Evolutionary conservation across 1,140 invertebrate genomes (phyloP).

Genomic region (Atta colombica): DNA sequence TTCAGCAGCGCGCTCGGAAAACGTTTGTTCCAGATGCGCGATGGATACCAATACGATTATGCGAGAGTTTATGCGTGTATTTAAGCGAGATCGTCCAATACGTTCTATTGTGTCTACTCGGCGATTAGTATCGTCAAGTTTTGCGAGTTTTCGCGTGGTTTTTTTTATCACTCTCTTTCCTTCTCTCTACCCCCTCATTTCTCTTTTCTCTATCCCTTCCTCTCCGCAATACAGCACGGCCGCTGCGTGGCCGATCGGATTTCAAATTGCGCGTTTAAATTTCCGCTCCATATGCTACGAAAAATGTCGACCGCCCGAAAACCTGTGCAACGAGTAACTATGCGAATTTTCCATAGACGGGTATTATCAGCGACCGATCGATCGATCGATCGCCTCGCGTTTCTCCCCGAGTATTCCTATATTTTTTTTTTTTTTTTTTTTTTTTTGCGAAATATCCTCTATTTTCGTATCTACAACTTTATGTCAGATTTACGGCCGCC

Average conservation of each 20-base stretch:
- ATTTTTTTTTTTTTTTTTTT: neutral
- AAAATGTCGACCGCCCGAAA: constrained; percentile 49
- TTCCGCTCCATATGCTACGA: constrained; percentile 48
- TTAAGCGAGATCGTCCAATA: constrained; percentile 7
- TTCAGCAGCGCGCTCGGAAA: neutral
- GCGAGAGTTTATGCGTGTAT: constrained; percentile 27
- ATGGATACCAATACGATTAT: constrained; percentile 26
- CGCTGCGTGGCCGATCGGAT: constrained; percentile 42
- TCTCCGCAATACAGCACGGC: neutral
- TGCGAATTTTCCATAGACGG: constrained; percentile 32
- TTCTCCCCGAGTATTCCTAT: neutral
- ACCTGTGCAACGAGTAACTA: constrained; percentile 44
- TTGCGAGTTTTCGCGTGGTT: neutral
- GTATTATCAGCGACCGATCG: constrained; percentile 47
- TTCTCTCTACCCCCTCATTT: neutral
- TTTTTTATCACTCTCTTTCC: constrained; percentile 12
- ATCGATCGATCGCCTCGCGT: constrained; percentile 3
- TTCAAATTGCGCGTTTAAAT: constrained; percentile 62
- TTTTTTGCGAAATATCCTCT: neutral
- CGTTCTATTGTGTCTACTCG: neutral
- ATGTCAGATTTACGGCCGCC: neutral
- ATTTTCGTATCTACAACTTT: constrained; percentile 20
- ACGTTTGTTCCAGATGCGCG: constrained; percentile 3
- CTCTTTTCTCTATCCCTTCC: neutral
- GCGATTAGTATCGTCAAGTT: constrained; percentile 40